Evolutionary conservation across 1,140 invertebrate genomes (phyloP).

Genomic region (Eurosta solidaginis): DNA sequence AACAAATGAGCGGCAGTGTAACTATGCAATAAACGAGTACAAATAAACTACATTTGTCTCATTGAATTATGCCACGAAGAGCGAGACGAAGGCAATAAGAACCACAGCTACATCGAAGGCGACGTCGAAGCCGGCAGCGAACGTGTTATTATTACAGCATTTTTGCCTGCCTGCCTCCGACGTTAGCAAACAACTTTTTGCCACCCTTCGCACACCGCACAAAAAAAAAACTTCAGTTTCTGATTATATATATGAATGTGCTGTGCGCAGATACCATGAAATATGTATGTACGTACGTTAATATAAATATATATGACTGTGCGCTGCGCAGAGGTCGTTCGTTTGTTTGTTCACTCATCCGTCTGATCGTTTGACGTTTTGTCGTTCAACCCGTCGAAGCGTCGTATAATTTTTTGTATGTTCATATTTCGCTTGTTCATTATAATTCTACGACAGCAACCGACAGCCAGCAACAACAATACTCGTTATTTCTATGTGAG

Average conservation of each 20-base stretch:
- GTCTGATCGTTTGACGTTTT: not conserved
- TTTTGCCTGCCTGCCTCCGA: not conserved
- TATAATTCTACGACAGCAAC: slow-evolving; percentile 13
- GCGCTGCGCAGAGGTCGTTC: not conserved
- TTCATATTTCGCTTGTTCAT: slow-evolving; percentile 5
- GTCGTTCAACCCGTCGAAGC: not conserved
- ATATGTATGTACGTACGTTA: not conserved
- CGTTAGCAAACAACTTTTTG: not conserved
- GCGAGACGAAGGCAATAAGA: not conserved
- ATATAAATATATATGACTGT: not conserved
- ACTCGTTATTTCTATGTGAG: not conserved
- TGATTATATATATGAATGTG: not conserved
- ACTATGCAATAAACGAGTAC: too few relatives aligned
- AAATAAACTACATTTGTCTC: too few relatives aligned
- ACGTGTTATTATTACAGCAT: slow-evolving; percentile 12
- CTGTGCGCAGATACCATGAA: not conserved
- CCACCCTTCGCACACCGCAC: not conserved
- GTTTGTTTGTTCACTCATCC: not conserved
- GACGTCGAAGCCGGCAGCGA: not conserved
- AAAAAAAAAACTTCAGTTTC: not conserved
- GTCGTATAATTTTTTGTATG: not conserved
- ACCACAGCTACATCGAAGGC: not conserved
- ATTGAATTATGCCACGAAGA: too few relatives aligned
- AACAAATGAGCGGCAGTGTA: too few relatives aligned
- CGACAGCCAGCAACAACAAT: not conserved